These are phyloP conservation scores for Criorhina ranunculi DNA, from an alignment of 2,888 invertebrate genomes.

Conservation along the genomic window DNA sequence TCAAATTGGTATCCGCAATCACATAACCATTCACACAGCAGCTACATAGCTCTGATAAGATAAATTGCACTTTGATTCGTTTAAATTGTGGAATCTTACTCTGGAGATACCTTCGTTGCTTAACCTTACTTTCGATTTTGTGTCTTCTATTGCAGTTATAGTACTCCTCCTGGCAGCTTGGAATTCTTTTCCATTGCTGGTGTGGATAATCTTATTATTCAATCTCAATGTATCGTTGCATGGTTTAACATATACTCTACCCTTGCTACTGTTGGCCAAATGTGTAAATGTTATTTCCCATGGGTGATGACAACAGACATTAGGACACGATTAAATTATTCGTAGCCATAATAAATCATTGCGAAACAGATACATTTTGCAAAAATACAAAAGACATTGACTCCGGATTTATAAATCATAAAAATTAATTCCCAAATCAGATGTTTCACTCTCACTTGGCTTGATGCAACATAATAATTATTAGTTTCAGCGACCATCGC, in stretches of 20 bases:
- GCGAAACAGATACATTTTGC: conserved; percentile 10
- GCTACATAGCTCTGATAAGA: background rate
- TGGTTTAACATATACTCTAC: background rate
- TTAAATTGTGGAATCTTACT: conserved; percentile 1
- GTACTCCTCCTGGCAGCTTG: background rate
- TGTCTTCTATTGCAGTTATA: background rate
- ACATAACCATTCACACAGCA: background rate
- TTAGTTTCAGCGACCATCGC: background rate
- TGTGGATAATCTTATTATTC: conserved; percentile 35
- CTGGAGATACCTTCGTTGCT: background rate
- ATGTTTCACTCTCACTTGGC: conserved; percentile 7
- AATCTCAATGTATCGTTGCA: conserved; percentile 50
- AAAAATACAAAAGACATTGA: background rate
- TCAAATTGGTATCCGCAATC: conserved; percentile 33
- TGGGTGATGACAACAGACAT: background rate
- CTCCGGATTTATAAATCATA: conserved; percentile 7
- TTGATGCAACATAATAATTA: conserved; percentile 32
- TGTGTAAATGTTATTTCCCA: conserved; percentile 6
- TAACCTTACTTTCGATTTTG: conserved; percentile 22
- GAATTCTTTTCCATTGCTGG: conserved; percentile 4
- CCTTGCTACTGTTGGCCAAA: conserved; percentile 1
- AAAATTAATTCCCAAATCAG: conserved; percentile 16
- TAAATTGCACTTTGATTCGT: conserved; percentile 21
- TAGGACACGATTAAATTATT: conserved; percentile 6
- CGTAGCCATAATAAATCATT: conserved; percentile 16